These are phyloP conservation scores for Mystacornis crossleyi DNA, from an alignment of 2,113 vertebrate species.

Conservation along the genomic window DNA sequence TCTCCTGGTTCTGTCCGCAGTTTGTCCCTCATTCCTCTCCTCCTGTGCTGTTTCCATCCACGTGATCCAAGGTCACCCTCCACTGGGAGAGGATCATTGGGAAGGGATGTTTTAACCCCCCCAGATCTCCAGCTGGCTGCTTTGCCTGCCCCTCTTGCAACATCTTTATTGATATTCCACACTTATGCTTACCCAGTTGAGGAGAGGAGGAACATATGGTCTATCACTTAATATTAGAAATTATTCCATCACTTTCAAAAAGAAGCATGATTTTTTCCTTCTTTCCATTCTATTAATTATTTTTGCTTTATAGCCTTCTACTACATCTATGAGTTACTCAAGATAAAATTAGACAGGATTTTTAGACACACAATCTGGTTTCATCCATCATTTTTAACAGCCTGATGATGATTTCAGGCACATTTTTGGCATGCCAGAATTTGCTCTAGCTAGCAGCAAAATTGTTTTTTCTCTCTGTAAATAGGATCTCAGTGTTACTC, in stretches of 20 bases:
- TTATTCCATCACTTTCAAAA: slow-evolving; percentile 17
- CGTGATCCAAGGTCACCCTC: background rate
- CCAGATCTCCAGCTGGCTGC: background rate
- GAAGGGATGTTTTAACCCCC: background rate
- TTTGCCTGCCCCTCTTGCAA: background rate
- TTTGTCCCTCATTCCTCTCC: background rate
- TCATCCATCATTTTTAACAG: slow-evolving; percentile 48
- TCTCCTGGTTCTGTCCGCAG: background rate
- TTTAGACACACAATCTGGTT: slow-evolving; percentile 45
- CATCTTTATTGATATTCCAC: slow-evolving; percentile 7
- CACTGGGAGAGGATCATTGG: background rate
- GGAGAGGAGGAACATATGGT: slow-evolving; percentile 36
- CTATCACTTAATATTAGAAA: slow-evolving; percentile 44
- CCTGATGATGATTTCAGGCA: slow-evolving; percentile 30
- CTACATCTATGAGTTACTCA: background rate
- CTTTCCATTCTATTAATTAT: slow-evolving; percentile 42
- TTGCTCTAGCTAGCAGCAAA: slow-evolving; percentile 29
- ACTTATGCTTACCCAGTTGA: background rate
- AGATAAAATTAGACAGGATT: slow-evolving; percentile 36
- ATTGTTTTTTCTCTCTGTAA: slow-evolving; percentile 1
- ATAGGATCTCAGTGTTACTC: background rate
- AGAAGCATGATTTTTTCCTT: background rate
- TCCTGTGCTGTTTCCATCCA: background rate
- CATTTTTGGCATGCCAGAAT: background rate
- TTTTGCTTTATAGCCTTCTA: slow-evolving; percentile 4